Evolutionary conservation across 2,113 vertebrate genomes (phyloP), one percentile per base, ranked within the genome.

Genomic region (Leptobrachium leishanense): DNA sequence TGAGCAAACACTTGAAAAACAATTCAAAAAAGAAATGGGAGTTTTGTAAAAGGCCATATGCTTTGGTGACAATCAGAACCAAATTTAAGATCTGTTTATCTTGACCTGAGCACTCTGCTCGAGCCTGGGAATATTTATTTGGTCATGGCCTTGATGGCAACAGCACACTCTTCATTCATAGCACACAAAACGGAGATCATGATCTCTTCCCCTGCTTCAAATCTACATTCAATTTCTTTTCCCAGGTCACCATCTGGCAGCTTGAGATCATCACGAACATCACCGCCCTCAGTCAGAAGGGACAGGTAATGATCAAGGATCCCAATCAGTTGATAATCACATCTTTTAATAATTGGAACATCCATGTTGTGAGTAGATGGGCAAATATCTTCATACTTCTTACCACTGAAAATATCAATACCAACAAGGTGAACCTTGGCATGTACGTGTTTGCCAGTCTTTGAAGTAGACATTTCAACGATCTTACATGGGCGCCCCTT

Each of bases 361-460:
- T 98, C 97, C 96, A 99, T 98, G 89, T 98, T 99, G 88, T 99
- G 97, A 90, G 97, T 99, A 57, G 97, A 99, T 80, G 97, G 97
- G 74, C 97, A 99, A 90, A 99, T 98, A 89, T 99, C 97, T 92
- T 99, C 97, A 64, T 96, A 96, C 85, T 99, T 99, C 91, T 98
- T 99, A 83, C 96, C 95, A 79, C 94, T 96, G 91, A 99, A 99
- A 86, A 99, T 98, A 89, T 99, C 97, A 66, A 99, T 97, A 75
- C 97, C 97, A 89, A 98, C 95, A 92, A 99, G 82, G 85, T 99
- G 97, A 81, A 99, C 97, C 95, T 99, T 99, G 78, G 97, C 96
- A 81, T 99, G 96, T 44, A 96, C 96, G 68, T 99, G 97, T 87
- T 99, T 98, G 82, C 96, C 97, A 2, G 96, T 98, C 87, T 99